Conservation (phyloP, 1,140 invertebrate species). For the Bombyx mori region ASM3026992v2 NC_085113.1:5371501-5372000, state of each 20-base stretch:
- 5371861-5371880: too few species aligned
- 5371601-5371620: slow-evolving; percentile 24
- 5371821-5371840: too few species aligned
- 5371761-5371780: neutral
- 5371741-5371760: neutral
- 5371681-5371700: slow-evolving; percentile 14
- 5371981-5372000: too few species aligned
- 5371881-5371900: too few species aligned
- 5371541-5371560: slow-evolving; percentile 23
- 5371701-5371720: neutral
- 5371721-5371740: neutral
- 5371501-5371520: too few species aligned
- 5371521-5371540: too few species aligned
- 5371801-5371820: neutral
- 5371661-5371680: slow-evolving; percentile 33
- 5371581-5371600: slow-evolving; percentile 35
- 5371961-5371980: too few species aligned
- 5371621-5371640: slow-evolving; percentile 34
- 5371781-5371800: neutral
- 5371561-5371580: slow-evolving; percentile 32
- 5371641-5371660: slow-evolving; percentile 29
- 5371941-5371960: too few species aligned
- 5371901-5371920: too few species aligned
- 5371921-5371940: too few species aligned
- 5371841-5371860: too few species aligned